These are phyloP conservation scores for Betta splendens DNA, from an alignment of 2,797 vertebrate species.

Conservation along the genomic window DNA sequence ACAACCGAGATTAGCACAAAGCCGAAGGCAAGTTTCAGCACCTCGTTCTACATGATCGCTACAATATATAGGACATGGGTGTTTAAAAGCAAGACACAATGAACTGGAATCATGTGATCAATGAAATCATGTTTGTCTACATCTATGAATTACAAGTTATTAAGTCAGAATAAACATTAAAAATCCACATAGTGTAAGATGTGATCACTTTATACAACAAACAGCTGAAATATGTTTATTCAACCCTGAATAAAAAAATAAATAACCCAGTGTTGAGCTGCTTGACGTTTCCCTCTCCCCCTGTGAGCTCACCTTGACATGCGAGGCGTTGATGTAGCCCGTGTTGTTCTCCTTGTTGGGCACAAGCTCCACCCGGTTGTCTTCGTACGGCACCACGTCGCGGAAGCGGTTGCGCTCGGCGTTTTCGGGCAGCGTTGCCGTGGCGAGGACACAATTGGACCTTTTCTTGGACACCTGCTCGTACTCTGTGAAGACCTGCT, in stretches of 20 bases:
- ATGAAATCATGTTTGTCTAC: too few relatives aligned
- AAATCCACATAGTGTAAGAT: too few relatives aligned
- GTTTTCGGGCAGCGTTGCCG: constrained; percentile 89
- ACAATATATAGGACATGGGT: too few relatives aligned
- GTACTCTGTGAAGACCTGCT: constrained; percentile 93
- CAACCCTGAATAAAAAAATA: too few relatives aligned
- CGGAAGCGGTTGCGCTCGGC: constrained; percentile 92
- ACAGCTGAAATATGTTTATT: too few relatives aligned
- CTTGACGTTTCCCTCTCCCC: background rate
- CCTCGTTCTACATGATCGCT: constrained; percentile 23
- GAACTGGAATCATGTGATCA: too few relatives aligned
- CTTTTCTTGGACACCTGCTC: constrained; percentile 96
- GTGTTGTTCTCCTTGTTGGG: constrained; percentile 98
- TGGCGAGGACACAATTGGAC: constrained; percentile 83
- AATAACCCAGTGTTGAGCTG: too few relatives aligned
- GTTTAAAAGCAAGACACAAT: constrained; percentile 11
- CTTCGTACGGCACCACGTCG: constrained; percentile 93
- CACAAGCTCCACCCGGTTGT: constrained; percentile 93
- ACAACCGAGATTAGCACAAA: constrained; percentile 47
- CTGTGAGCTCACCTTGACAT: constrained; percentile 87
- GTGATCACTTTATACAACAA: too few relatives aligned
- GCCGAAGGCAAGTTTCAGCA: constrained; percentile 22
- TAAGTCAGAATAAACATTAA: too few relatives aligned
- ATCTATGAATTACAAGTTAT: too few relatives aligned
- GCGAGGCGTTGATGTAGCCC: constrained; percentile 97